Conservation (phyloP, 2,888 invertebrate species). For the Synanthedon tipuliformis region DNA sequence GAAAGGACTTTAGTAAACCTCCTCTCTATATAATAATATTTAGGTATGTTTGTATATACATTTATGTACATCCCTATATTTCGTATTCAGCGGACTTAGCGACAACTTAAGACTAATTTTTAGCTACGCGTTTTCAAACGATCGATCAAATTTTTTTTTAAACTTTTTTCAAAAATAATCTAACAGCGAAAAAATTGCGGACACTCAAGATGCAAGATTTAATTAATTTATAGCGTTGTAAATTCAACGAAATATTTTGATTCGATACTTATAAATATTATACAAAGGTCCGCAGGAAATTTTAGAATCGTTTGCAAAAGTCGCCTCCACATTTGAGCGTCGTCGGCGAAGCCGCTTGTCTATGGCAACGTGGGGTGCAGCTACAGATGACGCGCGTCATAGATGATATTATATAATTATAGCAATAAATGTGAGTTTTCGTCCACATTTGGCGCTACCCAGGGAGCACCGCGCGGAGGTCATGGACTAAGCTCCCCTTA, state of each 20-base stretch:
- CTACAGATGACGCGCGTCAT: neutral
- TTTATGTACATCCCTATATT: conserved; percentile 43
- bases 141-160: no score
- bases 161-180: no score
- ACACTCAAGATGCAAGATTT: no score
- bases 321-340: no score
- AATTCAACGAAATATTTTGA: no score
- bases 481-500: conserved; percentile 64
- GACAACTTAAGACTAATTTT: neutral
- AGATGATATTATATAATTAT: conserved; percentile 5
- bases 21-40: conserved; percentile 10
- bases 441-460: conserved; percentile 67
- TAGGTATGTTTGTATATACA: conserved; percentile 44
- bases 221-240: no score
- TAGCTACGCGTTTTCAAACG: neutral
- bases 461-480: conserved; percentile 69
- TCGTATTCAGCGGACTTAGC: conserved; percentile 30
- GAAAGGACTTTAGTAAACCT: conserved; percentile 32
- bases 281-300: no score
- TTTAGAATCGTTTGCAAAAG: no score
- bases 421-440: conserved; percentile 38
- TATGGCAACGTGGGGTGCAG: neutral
- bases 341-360: neutral
- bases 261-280: no score
- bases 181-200: no score